Percentiles rank a stretch among this genome's conserved stretches.
These are phyloP conservation scores for Fulica atra DNA, from an alignment of 2,113 vertebrate genomes.

Conservation along the genomic window DNA sequence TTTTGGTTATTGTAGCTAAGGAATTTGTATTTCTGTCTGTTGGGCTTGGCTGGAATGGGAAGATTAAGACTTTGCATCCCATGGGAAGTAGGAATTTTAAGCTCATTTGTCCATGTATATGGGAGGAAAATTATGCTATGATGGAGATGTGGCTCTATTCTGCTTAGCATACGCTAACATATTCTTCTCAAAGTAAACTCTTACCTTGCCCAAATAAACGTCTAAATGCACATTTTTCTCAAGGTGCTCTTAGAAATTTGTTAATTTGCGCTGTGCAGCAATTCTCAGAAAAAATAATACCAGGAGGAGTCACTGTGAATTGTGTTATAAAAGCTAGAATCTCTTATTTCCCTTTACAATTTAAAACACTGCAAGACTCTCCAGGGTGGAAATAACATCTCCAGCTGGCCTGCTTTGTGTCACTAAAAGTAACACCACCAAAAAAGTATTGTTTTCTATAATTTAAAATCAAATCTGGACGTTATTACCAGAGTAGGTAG, in stretches of 20 bases:
- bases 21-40: neutral
- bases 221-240: conserved; percentile 43
- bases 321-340: conserved; percentile 49
- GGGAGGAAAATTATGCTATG: neutral
- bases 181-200: neutral
- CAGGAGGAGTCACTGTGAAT: conserved; percentile 39
- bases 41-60: neutral
- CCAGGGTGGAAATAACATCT: conserved; percentile 23
- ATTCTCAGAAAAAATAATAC: conserved; percentile 50
- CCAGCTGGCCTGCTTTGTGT: conserved; percentile 11
- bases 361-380: conserved; percentile 24
- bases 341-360: conserved; percentile 35
- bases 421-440: neutral
- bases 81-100: neutral
- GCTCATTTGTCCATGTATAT: neutral
- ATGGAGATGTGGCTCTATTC: neutral
- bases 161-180: neutral
- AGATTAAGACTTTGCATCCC: neutral
- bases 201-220: conserved; percentile 53
- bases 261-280: conserved; percentile 8
- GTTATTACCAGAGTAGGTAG: neutral
- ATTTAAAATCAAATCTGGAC: neutral
- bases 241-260: conserved; percentile 44
- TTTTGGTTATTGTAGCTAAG: neutral
- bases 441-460: neutral